Evolutionary conservation across 2,888 invertebrate genomes (phyloP).

Genomic region (Ormyrus rosae): DNA sequence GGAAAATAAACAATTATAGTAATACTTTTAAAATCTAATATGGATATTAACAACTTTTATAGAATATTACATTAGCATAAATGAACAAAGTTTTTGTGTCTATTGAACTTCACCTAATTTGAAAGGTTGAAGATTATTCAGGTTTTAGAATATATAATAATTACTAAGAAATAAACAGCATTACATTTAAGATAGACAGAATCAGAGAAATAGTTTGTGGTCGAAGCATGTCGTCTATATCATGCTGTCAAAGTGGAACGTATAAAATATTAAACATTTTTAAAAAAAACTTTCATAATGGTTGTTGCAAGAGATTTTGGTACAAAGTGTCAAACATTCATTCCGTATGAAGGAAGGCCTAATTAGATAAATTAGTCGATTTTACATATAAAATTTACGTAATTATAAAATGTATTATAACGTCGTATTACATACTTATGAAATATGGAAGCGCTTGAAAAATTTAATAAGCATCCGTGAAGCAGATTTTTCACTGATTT

Average conservation of each 20-base stretch:
- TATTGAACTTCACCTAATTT: not conserved
- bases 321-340: conserved; percentile 46
- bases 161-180: conserved; percentile 9
- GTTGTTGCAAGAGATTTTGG: conserved; percentile 8
- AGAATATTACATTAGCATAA: too few species aligned
- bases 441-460: not conserved
- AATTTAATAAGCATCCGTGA: not conserved
- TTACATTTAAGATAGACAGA: conserved; percentile 1
- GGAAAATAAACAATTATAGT: too few species aligned
- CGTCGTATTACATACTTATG: conserved; percentile 11
- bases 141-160: conserved; percentile 39
- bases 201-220: conserved; percentile 21
- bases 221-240: conserved; percentile 13
- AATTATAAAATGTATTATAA: conserved; percentile 11
- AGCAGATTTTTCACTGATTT: conserved; percentile 40
- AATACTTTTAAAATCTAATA: too few species aligned
- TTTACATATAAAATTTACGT: conserved; percentile 25
- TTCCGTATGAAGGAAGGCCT: conserved; percentile 50
- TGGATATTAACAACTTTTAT: too few species aligned
- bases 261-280: conserved; percentile 8
- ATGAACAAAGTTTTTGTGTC: too few species aligned
- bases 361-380: conserved; percentile 48
- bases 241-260: conserved; percentile 6
- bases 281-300: not conserved
- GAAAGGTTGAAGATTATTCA: not conserved